Evolutionary conservation across 2,113 vertebrate genomes (phyloP).

Genomic region (Microcebus tavaratra): DNA sequence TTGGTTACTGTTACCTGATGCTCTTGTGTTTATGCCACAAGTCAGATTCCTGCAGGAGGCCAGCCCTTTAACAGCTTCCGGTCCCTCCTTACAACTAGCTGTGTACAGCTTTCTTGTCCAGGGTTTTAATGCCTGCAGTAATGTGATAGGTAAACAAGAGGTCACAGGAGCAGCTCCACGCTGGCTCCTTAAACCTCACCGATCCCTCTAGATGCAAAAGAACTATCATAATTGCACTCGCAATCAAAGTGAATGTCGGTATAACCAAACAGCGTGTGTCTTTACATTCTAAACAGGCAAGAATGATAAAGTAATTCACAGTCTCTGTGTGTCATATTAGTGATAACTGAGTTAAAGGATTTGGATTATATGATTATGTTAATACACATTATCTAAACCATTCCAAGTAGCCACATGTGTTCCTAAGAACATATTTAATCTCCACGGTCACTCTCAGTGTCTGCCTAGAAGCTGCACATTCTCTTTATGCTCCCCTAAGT

Average conservation of each 20-base stretch:
- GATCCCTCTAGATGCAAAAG: not conserved
- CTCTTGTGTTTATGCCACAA: conserved; percentile 18
- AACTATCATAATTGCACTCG: not conserved
- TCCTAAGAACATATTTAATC: not conserved
- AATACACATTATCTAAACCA: not conserved
- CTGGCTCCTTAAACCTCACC: not conserved
- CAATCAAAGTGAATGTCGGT: not conserved
- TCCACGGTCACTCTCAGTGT: not conserved
- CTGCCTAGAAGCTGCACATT: not conserved
- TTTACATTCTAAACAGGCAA: not conserved
- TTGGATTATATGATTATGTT: not conserved
- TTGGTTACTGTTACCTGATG: not conserved
- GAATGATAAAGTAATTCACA: not conserved
- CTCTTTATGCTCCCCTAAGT: not conserved
- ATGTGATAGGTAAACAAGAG: conserved; percentile 9
- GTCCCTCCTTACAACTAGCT: not conserved
- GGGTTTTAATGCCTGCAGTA: not conserved
- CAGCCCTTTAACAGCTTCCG: conserved; percentile 31
- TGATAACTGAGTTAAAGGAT: not conserved
- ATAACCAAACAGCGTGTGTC: not conserved
- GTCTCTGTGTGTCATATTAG: not conserved
- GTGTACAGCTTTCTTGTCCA: not conserved
- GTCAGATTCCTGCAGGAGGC: conserved; percentile 4
- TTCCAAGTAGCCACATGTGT: not conserved
- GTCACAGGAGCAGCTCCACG: not conserved